Evolutionary conservation across 2,113 vertebrate species (phyloP), one percentile per base, ranked within the genome.

Genomic region (Dryoscopus gambensis): DNA sequence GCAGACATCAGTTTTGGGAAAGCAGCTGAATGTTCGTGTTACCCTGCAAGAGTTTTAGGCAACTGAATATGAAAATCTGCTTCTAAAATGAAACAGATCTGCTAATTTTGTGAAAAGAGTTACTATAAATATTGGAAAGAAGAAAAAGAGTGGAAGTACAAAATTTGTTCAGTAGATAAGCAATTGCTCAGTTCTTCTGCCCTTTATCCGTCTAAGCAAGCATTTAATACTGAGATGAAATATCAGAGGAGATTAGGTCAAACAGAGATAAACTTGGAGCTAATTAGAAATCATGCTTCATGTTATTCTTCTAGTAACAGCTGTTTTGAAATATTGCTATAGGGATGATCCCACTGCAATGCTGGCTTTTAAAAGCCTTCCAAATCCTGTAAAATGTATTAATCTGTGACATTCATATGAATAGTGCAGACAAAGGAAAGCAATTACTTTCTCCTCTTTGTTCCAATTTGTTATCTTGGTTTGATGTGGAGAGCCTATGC

Each of bases 261-360:
- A 95, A 70, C 9, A 79, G 39, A 86, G 75, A 84, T 59, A 89
- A 94, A 96, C 89, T 82, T 60, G 33, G 44, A 87, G 69, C 74
- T 94, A 92, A 92, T 94, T 94, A 96, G 83, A 90, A 96, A 94
- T 89, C 56, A 74, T 76, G n/a, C 55, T 94, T 76, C 50, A 62
- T 0, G 0, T 92, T 93, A 87, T 84, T 91, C 90, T 70, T 86
- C 64, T 84, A 68, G 89, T 91, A 96, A 75, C 80, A 95, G 95
- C 80, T 96, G 89, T 86, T 95, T 82, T 79, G n/a, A 95, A 84
- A 90, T 88, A 92, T 28, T 95, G 95, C 91, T 93, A 92, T 94
- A 93, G 57, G 83, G 75, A 94, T 92, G 94, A 94, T 94, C 74
- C 89, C 77, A 75, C 49, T 86, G 82, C 89, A 85, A 77, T 89